These are phyloP conservation scores for Excalfactoria chinensis DNA, from an alignment of 2,113 vertebrate genomes.

Conservation along the genomic window DNA sequence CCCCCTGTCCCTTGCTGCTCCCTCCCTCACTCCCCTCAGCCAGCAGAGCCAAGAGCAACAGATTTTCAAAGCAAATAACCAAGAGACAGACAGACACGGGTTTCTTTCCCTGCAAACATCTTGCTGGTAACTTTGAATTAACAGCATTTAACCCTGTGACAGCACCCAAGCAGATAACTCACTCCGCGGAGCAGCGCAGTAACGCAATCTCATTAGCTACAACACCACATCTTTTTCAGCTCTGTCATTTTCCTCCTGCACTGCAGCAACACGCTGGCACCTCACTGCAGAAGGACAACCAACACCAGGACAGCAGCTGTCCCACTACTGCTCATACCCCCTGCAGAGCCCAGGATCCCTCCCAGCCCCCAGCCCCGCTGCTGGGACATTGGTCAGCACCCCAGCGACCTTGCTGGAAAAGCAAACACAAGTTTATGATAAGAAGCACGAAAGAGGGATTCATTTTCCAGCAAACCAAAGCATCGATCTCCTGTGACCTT, in stretches of 20 bases:
- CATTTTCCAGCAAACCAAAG: slow-evolving; percentile 3
- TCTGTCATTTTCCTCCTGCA: slow-evolving; percentile 66
- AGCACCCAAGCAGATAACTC: slow-evolving; percentile 40
- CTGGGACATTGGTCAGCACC: slow-evolving; percentile 72
- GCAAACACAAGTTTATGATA: slow-evolving; percentile 67
- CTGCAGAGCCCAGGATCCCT: not conserved
- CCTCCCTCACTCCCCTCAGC: not conserved
- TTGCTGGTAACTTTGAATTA: not conserved
- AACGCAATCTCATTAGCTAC: slow-evolving; percentile 51
- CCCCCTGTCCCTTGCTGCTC: not conserved
- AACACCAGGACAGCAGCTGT: not conserved
- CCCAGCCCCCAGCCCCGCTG: slow-evolving; percentile 33
- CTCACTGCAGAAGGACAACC: not conserved
- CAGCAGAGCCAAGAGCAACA: not conserved
- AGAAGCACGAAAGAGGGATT: slow-evolving; percentile 35
- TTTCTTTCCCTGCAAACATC: not conserved
- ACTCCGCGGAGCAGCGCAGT: not conserved
- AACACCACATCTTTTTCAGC: not conserved
- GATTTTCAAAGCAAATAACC: slow-evolving; percentile 23
- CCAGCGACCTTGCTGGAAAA: slow-evolving; percentile 78
- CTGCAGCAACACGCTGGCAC: slow-evolving; percentile 70
- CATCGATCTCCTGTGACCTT: not conserved
- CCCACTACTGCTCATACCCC: slow-evolving; percentile 1
- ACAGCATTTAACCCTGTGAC: not conserved
- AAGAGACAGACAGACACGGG: not conserved